A percentile compares a stretch with the other conserved stretches of the same genome.
Conservation (phyloP, 2,113 vertebrate species). For the Emydocephalus ijimae region DNA sequence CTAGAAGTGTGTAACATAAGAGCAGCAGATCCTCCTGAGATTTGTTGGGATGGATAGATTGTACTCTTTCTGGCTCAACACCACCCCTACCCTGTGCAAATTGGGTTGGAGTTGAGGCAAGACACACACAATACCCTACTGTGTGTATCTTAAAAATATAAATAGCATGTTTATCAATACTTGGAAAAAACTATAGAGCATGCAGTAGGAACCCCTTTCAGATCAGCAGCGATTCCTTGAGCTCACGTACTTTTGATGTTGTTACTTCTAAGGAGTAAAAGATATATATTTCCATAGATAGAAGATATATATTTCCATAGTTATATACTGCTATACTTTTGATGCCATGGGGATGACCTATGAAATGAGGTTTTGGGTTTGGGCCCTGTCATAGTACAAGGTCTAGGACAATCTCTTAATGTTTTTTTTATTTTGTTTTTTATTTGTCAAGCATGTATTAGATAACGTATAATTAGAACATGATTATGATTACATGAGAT, state of each 20-base stretch:
- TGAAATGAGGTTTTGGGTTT: neutral
- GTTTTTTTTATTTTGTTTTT: too few relatives aligned
- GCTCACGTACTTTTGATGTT: neutral
- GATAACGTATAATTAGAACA: too few relatives aligned
- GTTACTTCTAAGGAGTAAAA: neutral
- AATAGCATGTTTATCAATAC: neutral
- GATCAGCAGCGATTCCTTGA: neutral
- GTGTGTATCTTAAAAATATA: neutral
- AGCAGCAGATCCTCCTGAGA: neutral
- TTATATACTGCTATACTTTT: too few relatives aligned
- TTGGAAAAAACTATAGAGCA: neutral
- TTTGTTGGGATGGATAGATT: neutral
- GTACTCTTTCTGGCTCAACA: neutral
- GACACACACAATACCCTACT: neutral
- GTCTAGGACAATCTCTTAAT: neutral
- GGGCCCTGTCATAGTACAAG: too few relatives aligned
- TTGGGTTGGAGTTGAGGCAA: too few relatives aligned
- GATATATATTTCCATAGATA: neutral
- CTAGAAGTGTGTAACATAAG: neutral
- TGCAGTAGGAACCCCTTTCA: neutral
- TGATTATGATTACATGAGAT: too few relatives aligned
- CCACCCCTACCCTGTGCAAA: too few relatives aligned
- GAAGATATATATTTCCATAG: neutral
- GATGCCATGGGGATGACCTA: neutral
- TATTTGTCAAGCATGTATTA: too few relatives aligned